Base-by-base conservation (phyloP, 2,888 invertebrate species). In the Marronus borbonicus region DNA sequence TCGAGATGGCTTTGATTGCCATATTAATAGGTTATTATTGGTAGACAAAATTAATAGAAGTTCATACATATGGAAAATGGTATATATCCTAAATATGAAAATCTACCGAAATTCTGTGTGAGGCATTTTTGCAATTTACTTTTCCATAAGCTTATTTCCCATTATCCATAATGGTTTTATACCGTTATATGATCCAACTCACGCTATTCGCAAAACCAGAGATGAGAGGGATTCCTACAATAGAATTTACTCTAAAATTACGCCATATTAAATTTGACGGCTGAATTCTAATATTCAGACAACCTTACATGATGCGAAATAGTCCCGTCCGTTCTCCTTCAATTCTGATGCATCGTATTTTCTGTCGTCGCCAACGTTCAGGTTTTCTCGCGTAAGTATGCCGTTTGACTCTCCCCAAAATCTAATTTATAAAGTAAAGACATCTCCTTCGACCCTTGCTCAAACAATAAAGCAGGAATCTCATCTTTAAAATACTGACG, bases 371-470 rank as follows among this genome's bases (percentile, higher is more conserved):
- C 20, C 55, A 58, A 0, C 55, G 20, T 58, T 58, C 3, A 20
- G 10, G 17, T 58, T 58, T 58, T 58, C 55, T 5, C 17, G 64
- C 10, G 36, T 31, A 64, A 31, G 52, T 69, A 52, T 69, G 52
- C 69, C 28, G 69, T 69, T 69, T 69, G 58, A 58, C 72, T 58
- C 50, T 72, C 50, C 39, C 36, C 58, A 36, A 58, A 72, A 72
- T 72, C 72, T 72, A 72, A 72, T 72, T 72, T 72, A 58, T 72
- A 72, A 58, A 72, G 72, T 60, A 72, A 72, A 72, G 72, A 70
- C 70, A 70, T 70, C 70, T 31, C 12, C 36, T 72, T 58, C 72
- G 58, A 72, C 55, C 69, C 58, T 55, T 58, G 36, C 72, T 20
- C 72, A 72, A 72, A 58, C 72, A 72, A 72, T 72, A 72, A 72